These are phyloP conservation scores for Linepithema humile DNA, from an alignment of 1,140 invertebrate genomes.

Conservation along the genomic window DNA sequence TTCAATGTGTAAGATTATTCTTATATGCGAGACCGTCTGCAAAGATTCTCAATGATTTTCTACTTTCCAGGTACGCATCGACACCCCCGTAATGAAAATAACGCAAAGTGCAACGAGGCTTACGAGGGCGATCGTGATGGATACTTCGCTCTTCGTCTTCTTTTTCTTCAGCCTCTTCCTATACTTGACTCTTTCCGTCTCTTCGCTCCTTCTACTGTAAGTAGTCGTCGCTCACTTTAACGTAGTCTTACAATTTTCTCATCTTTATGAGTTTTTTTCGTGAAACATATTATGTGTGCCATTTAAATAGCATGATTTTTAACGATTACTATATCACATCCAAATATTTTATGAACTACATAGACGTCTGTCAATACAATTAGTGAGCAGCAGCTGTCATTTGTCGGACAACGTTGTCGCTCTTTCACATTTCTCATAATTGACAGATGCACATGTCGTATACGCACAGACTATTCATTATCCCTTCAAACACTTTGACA, in stretches of 20 bases:
- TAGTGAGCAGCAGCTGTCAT: background rate
- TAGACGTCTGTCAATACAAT: background rate
- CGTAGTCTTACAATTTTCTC: background rate
- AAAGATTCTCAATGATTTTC: slow-evolving; percentile 61
- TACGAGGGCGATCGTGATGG: slow-evolving; percentile 29
- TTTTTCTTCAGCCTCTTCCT: slow-evolving; percentile 6
- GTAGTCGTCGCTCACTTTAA: background rate
- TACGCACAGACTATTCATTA: background rate
- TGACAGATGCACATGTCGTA: background rate
- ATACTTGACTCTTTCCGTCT: background rate
- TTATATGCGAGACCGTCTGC: background rate
- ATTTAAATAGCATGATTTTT: background rate
- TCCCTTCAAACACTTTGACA: background rate
- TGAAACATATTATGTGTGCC: background rate
- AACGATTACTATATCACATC: background rate
- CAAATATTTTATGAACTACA: background rate
- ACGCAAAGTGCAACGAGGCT: slow-evolving; percentile 9
- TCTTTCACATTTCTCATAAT: background rate
- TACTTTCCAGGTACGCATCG: slow-evolving; percentile 25
- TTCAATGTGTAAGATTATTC: too few species aligned
- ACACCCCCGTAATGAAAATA: background rate
- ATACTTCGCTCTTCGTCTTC: slow-evolving; percentile 31
- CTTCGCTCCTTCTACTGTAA: background rate
- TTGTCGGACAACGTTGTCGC: background rate
- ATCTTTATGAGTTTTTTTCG: background rate